A percentile compares a stretch with the other conserved stretches of the same genome.
phyloP scores from a whole-genome alignment of 1,140 invertebrate genomes.

The Diabrotica undecimpunctata region DNA sequence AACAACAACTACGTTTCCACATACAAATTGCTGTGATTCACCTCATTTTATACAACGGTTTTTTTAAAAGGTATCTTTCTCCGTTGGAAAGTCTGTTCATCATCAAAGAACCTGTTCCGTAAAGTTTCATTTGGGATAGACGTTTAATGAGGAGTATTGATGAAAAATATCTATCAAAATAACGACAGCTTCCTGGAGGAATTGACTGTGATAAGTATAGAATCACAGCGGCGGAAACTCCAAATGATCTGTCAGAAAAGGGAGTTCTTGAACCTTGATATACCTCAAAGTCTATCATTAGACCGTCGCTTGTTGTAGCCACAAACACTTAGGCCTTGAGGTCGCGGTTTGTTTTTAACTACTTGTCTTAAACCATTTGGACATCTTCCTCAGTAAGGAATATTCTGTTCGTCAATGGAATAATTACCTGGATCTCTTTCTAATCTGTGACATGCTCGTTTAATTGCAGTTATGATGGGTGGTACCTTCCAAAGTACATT shows the following conservation, averaged over 20 bases:
- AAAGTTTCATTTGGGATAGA: constrained; percentile 12
- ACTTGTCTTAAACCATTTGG: constrained; percentile 24
- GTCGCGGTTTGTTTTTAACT: constrained; percentile 33
- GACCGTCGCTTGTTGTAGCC: no score
- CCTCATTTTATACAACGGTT: constrained; percentile 18
- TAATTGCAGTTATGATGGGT: no score
- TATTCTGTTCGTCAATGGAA: constrained; percentile 39
- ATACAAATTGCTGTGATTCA: constrained; percentile 17
- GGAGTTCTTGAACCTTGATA: no score
- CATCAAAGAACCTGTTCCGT: constrained; percentile 22
- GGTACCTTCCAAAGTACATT: no score
- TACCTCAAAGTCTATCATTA: no score
- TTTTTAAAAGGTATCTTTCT: constrained; percentile 18
- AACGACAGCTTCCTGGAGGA: constrained; percentile 29
- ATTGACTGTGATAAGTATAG: constrained; percentile 28
- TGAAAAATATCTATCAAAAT: constrained; percentile 37
- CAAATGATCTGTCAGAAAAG: constrained; percentile 20
- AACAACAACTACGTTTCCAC: no score
- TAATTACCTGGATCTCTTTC: no score
- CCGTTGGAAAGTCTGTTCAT: constrained; percentile 21
- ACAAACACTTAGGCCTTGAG: constrained; percentile 34
- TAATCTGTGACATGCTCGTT: no score
- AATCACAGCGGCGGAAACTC: constrained; percentile 24
- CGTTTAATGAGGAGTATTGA: constrained; percentile 18
- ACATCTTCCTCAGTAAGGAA: constrained; percentile 31